Base-by-base conservation (phyloP, 2,888 invertebrate species). In the Andrena hattorfiana region DNA sequence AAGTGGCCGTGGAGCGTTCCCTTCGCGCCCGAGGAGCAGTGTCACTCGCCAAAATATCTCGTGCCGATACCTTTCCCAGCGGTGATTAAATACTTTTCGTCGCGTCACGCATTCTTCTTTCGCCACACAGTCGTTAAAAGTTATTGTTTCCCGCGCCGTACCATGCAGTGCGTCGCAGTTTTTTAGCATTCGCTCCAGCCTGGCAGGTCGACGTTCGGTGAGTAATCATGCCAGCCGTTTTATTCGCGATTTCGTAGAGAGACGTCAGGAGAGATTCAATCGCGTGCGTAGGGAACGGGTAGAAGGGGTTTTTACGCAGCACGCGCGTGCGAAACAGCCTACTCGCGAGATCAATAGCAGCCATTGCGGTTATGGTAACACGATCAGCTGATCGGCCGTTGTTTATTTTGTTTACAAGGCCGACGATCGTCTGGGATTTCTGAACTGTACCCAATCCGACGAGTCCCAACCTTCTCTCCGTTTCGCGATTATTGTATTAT, bases 151-250 rank as follows among this genome's bases (percentile, higher is more conserved):
- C 63, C 81, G 79, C 87, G 82, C 56, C 80, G 73, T 89, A 91
- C 73, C 77, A 92, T 92, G 92, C 89, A 89, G 90, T 87, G 89
- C 81, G 83, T 86, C 66, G 83, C 88, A 82, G 93, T 93, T 93
- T 94, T 94, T 92, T 94, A 94, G 93, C 93, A 93, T 91, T 85
- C 79, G 89, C 87, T 90, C 81, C 88, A 86, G 66, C 85, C 82
- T 87, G 85, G 86, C 56, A 85, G 79, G 78, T 77, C 85, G 84
- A 88, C 83, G 87, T 89, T 91, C 76, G 92, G 93, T 94, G 67
- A 93, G 93, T 92, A 32, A 6, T 23, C n/a, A 16, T 48, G 6
- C 0, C 6, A 16, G 28, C 20, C 2, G 59, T 30, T 63, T 82
- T 32, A 56, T 67, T 48, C 32, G 7, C 7, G 5, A 48, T 32